Evolutionary conservation across 2,888 invertebrate species (phyloP).

Genomic region (Hydraecia micacea): DNA sequence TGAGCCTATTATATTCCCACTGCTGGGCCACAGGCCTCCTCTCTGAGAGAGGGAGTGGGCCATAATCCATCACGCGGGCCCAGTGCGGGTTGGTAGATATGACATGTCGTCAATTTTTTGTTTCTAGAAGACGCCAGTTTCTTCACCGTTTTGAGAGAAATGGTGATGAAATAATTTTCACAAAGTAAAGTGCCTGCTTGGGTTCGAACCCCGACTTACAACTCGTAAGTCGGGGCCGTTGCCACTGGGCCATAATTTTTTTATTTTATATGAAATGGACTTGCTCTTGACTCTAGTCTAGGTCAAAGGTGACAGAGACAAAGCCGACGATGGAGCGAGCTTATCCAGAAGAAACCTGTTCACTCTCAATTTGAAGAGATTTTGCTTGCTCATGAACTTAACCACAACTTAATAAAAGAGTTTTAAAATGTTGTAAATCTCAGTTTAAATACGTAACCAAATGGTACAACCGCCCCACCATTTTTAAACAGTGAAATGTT

Average conservation of each 20-base stretch:
- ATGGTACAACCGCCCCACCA: slow-evolving; percentile 42
- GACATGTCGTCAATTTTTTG: neutral
- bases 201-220: no score
- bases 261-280: no score
- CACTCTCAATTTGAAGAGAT: no score
- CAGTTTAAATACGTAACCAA: slow-evolving; percentile 4
- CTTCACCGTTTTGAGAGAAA: no score
- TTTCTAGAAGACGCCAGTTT: neutral
- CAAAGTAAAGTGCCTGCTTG: neutral
- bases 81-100: neutral
- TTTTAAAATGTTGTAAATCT: neutral
- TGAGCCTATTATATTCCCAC: neutral
- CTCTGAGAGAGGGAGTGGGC: neutral
- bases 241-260: no score
- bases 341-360: no score
- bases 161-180: neutral
- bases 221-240: neutral
- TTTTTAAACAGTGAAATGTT: slow-evolving; percentile 81
- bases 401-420: neutral
- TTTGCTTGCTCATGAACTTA: neutral
- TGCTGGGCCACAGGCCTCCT: no score
- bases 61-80: neutral
- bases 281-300: no score
- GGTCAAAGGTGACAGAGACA: no score
- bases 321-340: no score